A percentile compares a stretch with the other conserved stretches of the same genome.
phyloP scores from a whole-genome alignment of 2,113 vertebrate species.

The Prochilodus magdalenae region DNA sequence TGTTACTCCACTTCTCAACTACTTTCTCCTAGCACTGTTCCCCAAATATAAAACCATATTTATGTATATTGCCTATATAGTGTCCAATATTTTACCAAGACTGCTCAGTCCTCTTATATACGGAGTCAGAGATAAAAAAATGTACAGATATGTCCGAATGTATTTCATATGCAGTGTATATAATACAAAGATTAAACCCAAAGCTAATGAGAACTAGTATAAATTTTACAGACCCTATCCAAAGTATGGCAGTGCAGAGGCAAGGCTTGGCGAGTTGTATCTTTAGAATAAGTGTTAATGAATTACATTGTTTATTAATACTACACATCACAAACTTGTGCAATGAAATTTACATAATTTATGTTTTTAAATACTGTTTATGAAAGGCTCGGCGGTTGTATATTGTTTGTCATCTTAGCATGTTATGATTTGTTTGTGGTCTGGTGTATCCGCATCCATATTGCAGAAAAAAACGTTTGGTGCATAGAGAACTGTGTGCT shows the following conservation, averaged over 20 bases:
- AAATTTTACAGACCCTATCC: not conserved
- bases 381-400: too few species aligned
- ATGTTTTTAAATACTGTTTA: too few species aligned
- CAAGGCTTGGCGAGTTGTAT: not conserved
- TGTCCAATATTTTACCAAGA: slow-evolving; percentile 56
- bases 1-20: slow-evolving; percentile 22
- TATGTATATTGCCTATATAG: slow-evolving; percentile 43
- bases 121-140: slow-evolving; percentile 61
- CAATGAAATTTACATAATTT: too few species aligned
- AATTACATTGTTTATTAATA: not conserved
- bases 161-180: not conserved
- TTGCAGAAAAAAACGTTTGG: too few species aligned
- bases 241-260: not conserved
- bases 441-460: too few species aligned
- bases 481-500: too few species aligned
- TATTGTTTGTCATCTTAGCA: too few species aligned
- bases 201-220: not conserved
- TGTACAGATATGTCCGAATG: not conserved
- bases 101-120: slow-evolving; percentile 69
- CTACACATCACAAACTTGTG: too few species aligned
- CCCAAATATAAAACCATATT: slow-evolving; percentile 32
- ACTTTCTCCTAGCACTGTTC: not conserved
- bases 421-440: too few species aligned
- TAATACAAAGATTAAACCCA: not conserved
- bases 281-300: too few species aligned